Base-by-base conservation (phyloP, 2,888 invertebrate genomes). In the Antheraea assamensis region DNA sequence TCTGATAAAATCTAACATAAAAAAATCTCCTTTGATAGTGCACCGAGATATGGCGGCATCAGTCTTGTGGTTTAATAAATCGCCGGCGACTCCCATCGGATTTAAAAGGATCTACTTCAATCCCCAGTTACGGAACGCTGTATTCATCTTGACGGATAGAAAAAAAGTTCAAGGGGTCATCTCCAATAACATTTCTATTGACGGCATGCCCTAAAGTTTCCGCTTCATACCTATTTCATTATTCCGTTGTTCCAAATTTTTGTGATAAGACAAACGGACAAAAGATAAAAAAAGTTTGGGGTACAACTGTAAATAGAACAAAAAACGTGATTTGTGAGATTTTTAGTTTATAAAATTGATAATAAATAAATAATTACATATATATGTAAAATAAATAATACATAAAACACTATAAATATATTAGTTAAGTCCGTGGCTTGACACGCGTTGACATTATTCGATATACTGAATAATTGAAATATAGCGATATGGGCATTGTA, bases 21-120 rank as follows among this genome's bases (percentile, higher is more conserved):
- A 30, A n/a, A 35, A 68, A 35, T 24, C 13, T 35, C 35, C 68
- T 35, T 35, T 35, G 68, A 68, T 35, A 35, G 68, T 35, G 66
- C 58, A 70, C 68, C 61, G 55, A 35, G 8, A 31, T 68, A 24
- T 55, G n/a, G 42, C 47, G 30, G 35, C 21, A 74, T 71, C 74
- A 74, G 52, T 68, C 71, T 71, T 66, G 66, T 68, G 71, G 71
- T 74, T 66, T 71, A 71, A 74, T 74, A 74, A 74, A 74, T 74
- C 49, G 71, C 71, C 68, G 21, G 64, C 19, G 68, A 35, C 35
- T 31, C 52, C 52, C 71, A 42, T 55, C 68, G 71, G 71, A 71
- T 74, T 74, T 68, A 70, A 74, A 74, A 74, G 74, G 71, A 74
- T 74, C 52, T 66, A 66, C 64, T 71, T 49, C 74, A 52, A 74